Conservation (phyloP, 2,797 vertebrate species). For the Carcharodon carcharias region DNA sequence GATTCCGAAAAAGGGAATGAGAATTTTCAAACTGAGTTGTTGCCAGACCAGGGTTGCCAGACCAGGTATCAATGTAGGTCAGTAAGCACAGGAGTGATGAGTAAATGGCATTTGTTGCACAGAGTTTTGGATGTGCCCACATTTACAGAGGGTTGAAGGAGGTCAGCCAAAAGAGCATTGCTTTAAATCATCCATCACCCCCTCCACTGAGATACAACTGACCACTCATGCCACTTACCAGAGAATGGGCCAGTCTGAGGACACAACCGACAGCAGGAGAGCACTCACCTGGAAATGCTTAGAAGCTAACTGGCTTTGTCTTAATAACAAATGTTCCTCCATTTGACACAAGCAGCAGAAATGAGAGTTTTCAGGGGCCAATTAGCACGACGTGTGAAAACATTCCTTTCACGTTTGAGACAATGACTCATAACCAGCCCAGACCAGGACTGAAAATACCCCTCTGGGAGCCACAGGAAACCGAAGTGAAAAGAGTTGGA, state of each 20-base stretch:
- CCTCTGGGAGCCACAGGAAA: not conserved
- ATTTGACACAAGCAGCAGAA: conserved; percentile 21
- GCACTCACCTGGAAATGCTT: not conserved
- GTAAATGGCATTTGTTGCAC: not conserved
- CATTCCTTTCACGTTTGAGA: conserved; percentile 19
- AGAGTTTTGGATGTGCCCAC: not conserved
- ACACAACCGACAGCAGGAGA: not conserved
- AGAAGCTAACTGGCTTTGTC: not conserved
- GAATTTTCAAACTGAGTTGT: not conserved
- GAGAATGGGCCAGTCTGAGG: not conserved
- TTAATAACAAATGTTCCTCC: not conserved
- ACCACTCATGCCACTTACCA: not conserved
- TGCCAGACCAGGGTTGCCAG: not conserved
- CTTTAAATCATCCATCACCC: not conserved
- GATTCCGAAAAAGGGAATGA: not conserved
- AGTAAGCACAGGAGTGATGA: not conserved
- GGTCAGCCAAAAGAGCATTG: not conserved
- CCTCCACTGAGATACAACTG: not conserved
- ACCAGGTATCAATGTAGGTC: not conserved
- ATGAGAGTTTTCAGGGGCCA: not conserved
- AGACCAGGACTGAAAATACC: not conserved
- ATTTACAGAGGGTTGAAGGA: not conserved
- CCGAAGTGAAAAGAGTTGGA: not conserved
- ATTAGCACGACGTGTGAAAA: not conserved
- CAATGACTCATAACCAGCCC: conserved; percentile 27